phyloP scores from a whole-genome alignment of 2,113 vertebrate species.

The Tragelaphus strepsiceros region DNA sequence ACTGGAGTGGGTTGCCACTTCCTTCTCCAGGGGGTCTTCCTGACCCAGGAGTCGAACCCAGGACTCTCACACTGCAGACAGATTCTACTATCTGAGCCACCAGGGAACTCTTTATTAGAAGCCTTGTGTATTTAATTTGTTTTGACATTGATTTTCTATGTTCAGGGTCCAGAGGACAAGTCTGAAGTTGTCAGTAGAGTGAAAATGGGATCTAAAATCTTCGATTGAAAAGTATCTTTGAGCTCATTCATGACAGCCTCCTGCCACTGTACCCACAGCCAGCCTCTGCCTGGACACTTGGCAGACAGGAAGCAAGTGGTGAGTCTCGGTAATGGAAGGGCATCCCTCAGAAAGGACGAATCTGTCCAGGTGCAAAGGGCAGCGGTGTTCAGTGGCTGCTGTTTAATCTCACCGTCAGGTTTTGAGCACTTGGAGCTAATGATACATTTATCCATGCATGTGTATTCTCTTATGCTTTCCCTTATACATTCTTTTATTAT shows the following conservation, averaged over 20 bases:
- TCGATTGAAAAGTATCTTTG: neutral
- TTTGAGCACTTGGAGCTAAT: neutral
- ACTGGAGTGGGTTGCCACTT: neutral
- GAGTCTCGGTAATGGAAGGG: neutral
- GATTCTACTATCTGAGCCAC: neutral
- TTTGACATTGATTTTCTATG: neutral
- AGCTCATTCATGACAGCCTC: neutral
- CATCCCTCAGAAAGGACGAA: neutral
- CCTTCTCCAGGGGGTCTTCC: neutral
- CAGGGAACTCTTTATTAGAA: neutral
- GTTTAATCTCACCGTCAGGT: fast-evolving
- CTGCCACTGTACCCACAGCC: fast-evolving
- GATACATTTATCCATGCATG: neutral
- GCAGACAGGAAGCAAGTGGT: fast-evolving
- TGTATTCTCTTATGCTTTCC: neutral
- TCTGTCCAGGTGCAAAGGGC: fast-evolving
- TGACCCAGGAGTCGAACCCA: neutral
- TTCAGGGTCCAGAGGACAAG: neutral
- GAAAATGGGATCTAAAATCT: neutral
- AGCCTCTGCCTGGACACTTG: neutral
- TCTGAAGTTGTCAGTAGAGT: neutral
- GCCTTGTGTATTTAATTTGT: neutral
- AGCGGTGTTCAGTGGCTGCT: neutral
- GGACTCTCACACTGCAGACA: neutral
- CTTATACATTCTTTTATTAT: neutral